phyloP scores from a whole-genome alignment of 53 echinoderm and acorn worm species.

The Crossaster papposus region DNA sequence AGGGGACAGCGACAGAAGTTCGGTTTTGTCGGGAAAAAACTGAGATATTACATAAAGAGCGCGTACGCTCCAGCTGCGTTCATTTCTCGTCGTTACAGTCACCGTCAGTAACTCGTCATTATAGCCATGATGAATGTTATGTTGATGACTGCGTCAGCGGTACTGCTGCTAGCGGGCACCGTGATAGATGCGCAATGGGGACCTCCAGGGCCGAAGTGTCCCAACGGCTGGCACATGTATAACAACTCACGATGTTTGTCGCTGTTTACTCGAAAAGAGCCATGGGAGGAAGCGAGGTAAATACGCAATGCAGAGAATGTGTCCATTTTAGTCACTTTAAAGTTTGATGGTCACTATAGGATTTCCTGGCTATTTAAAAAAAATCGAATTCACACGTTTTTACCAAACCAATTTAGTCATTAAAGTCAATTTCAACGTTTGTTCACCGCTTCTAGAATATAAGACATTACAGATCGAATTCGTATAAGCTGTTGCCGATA shows the following conservation, averaged over 20 bases:
- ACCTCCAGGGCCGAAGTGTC: not conserved
- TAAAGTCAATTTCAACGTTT: no score
- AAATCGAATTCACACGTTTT: no score
- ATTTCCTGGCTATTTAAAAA: no score
- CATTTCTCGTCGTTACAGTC: not conserved
- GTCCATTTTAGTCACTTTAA: no score
- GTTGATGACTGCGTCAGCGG: not conserved
- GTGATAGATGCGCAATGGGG: not conserved
- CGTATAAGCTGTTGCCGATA: no score
- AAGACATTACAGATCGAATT: no score
- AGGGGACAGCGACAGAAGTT: no score
- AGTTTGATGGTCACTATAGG: no score
- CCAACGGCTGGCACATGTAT: conserved; percentile 15
- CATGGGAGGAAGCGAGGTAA: conserved; percentile 43
- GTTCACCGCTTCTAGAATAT: no score
- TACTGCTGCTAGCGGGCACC: not conserved
- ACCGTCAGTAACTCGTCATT: not conserved
- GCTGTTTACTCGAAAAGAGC: not conserved
- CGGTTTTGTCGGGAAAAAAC: not conserved
- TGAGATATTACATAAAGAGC: not conserved
- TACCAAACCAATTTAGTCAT: no score
- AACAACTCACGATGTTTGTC: not conserved
- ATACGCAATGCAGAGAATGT: no score
- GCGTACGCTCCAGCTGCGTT: not conserved
- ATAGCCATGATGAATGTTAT: not conserved